Conservation (phyloP, 2,888 invertebrate species). For the Lepeophtheirus nordmannii region DNA sequence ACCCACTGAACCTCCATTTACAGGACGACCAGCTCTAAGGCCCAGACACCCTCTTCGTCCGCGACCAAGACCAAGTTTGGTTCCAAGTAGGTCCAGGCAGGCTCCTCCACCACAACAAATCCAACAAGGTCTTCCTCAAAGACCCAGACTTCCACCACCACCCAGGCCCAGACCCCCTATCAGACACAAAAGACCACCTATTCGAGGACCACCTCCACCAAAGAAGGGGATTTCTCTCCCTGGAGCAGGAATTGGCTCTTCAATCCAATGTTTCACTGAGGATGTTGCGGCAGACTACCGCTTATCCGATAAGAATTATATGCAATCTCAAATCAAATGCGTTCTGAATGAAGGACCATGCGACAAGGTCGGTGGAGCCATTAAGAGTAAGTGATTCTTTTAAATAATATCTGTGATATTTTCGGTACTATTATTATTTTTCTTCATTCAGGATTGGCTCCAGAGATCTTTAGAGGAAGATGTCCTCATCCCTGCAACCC, state of each 20-base stretch:
- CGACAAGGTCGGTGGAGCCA: conserved; percentile 29
- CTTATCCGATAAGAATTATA: conserved; percentile 29
- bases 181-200: too few species aligned
- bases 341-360: conserved; percentile 30
- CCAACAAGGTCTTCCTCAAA: background rate
- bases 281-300: conserved; percentile 29
- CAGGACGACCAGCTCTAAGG: background rate
- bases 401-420: too few species aligned
- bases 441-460: conserved; percentile 16
- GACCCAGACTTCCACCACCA: background rate
- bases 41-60: background rate
- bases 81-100: background rate
- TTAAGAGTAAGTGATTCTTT: conserved; percentile 27
- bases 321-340: conserved; percentile 29
- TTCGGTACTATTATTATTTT: background rate
- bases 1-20: background rate
- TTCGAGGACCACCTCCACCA: background rate
- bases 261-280: conserved; percentile 23
- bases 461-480: conserved; percentile 15
- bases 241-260: background rate
- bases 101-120: conserved; percentile 6
- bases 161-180: background rate
- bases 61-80: background rate
- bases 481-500: conserved; percentile 22
- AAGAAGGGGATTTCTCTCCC: background rate